These are phyloP conservation scores for Drosophila mulleri DNA, from an alignment of 2,888 invertebrate genomes.

Conservation along the genomic window DNA sequence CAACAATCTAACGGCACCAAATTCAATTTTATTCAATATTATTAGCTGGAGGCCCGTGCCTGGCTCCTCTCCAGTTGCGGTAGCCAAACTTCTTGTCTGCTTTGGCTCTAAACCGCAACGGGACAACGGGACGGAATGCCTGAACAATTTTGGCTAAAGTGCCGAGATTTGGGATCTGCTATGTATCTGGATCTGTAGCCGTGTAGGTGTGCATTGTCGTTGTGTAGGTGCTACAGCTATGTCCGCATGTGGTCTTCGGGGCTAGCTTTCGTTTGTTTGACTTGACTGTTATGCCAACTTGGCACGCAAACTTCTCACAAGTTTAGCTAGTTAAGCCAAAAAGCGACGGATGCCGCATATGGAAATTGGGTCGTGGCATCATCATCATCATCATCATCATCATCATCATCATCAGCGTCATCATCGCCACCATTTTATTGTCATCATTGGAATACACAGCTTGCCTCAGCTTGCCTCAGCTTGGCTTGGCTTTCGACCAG, in stretches of 20 bases:
- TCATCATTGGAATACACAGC: slow-evolving; percentile 19
- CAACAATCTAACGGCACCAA: slow-evolving; percentile 58
- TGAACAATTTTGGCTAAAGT: slow-evolving; percentile 9
- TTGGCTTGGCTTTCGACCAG: slow-evolving; percentile 45
- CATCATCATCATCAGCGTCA: slow-evolving; percentile 20
- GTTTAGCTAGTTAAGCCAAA: slow-evolving; percentile 74
- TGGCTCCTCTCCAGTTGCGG: slow-evolving; percentile 44
- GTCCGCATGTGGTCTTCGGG: slow-evolving; percentile 49
- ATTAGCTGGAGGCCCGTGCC: slow-evolving; percentile 54
- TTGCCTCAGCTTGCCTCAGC: not conserved
- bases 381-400: slow-evolving; percentile 29
- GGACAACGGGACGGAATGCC: slow-evolving; percentile 16
- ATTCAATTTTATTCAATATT: slow-evolving; percentile 78
- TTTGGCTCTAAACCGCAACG: slow-evolving; percentile 31
- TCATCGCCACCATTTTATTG: slow-evolving; percentile 9
- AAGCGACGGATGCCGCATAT: slow-evolving; percentile 67
- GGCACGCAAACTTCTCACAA: slow-evolving; percentile 75
- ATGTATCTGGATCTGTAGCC: slow-evolving; percentile 26
- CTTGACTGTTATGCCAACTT: slow-evolving; percentile 70
- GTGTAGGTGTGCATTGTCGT: not conserved
- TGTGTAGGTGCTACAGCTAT: slow-evolving; percentile 27
- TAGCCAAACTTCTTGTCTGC: slow-evolving; percentile 66
- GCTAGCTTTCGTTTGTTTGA: slow-evolving; percentile 68
- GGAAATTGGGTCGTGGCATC: slow-evolving; percentile 69
- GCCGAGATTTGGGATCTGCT: slow-evolving; percentile 20